Percentiles rank a stretch among this genome's conserved stretches.
These are phyloP conservation scores for Ophonus ardosiacus DNA, from an alignment of 2,888 invertebrate species.

Conservation along the genomic window DNA sequence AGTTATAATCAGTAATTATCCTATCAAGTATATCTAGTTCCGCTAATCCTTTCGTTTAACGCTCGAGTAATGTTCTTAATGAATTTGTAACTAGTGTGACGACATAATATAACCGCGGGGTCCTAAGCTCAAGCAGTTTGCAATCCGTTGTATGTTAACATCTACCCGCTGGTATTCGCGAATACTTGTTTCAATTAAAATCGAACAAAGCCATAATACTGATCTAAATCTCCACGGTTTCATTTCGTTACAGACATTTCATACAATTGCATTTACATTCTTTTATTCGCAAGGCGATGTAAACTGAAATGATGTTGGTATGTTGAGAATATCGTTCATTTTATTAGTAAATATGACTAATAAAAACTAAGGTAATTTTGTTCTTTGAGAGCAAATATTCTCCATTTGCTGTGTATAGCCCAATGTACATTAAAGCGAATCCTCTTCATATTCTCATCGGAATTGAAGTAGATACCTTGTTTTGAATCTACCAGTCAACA, in stretches of 20 bases:
- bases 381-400: too few relatives aligned
- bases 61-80: conserved; percentile 43
- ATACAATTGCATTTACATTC: conserved; percentile 23
- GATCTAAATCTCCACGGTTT: conserved; percentile 33
- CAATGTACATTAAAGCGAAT: too few relatives aligned
- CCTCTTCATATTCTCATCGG: too few relatives aligned
- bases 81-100: conserved; percentile 53
- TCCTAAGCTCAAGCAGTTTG: conserved; percentile 31
- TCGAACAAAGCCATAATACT: conserved; percentile 45
- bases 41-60: conserved; percentile 48
- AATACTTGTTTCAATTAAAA: conserved; percentile 46
- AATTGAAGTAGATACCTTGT: too few relatives aligned
- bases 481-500: too few relatives aligned
- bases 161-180: conserved; percentile 34
- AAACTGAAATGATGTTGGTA: neutral
- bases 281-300: neutral
- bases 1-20: conserved; percentile 38
- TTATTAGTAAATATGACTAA: conserved; percentile 25
- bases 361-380: conserved; percentile 21
- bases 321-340: neutral
- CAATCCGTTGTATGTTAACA: conserved; percentile 51
- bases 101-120: conserved; percentile 44
- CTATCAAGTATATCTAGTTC: conserved; percentile 38
- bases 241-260: conserved; percentile 22
- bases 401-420: too few relatives aligned